A percentile compares a stretch with the other conserved stretches of the same genome.
phyloP scores from a whole-genome alignment of 2,113 vertebrate genomes.

The Rallus limicola region DNA sequence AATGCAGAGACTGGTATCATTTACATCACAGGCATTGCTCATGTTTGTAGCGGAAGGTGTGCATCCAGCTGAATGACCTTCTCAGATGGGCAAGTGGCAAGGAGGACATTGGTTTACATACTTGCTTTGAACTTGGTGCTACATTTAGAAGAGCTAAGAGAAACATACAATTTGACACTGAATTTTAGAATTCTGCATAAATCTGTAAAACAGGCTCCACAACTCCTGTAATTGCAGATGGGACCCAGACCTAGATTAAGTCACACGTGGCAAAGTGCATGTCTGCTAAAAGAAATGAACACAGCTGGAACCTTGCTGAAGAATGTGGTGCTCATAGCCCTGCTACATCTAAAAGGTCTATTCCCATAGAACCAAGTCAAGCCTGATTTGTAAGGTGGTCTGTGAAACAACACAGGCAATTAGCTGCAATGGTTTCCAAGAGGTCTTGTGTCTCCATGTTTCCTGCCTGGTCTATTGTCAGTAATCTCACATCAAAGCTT shows the following conservation, averaged over 20 bases:
- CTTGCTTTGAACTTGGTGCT: neutral
- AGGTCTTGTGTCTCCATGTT: neutral
- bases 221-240: neutral
- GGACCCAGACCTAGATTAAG: neutral
- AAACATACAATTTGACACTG: neutral
- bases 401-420: neutral
- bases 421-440: neutral
- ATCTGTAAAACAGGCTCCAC: neutral
- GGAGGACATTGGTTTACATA: neutral
- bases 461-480: neutral
- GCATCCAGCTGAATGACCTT: neutral
- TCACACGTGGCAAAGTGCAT: rapidly evolving
- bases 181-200: neutral
- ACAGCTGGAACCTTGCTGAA: neutral
- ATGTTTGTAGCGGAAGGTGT: neutral
- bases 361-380: neutral
- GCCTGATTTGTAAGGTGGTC: neutral
- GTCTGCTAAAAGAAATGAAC: neutral
- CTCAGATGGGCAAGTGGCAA: neutral
- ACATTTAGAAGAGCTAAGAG: neutral
- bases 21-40: neutral
- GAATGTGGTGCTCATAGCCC: neutral
- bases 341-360: neutral
- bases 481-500: neutral
- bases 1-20: neutral